Evolutionary conservation across 37 sponge, comb jelly and placozoan genomes (phyloP).

Genomic region (Chondrilla cf. caribensis): DNA sequence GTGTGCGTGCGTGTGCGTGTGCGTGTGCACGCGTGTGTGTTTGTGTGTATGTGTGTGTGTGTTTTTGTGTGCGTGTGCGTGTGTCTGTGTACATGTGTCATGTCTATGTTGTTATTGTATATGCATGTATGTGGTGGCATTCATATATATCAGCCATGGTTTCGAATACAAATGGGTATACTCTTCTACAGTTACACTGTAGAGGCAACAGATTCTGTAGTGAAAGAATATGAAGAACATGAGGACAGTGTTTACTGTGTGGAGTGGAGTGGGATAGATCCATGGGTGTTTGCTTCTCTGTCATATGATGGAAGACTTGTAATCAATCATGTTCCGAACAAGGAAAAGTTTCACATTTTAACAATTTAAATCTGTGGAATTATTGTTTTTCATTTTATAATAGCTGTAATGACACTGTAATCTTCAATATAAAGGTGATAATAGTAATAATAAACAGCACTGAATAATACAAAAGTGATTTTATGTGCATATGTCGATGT

Average conservation of each 20-base stretch:
- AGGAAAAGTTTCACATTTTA: slow-evolving; percentile 75
- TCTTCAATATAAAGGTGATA: too few species aligned
- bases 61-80: background rate
- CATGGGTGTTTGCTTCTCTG: slow-evolving; percentile 98
- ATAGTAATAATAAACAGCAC: too few species aligned
- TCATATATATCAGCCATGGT: too few species aligned
- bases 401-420: too few species aligned
- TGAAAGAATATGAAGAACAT: slow-evolving; percentile 87
- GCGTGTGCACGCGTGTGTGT: too few species aligned
- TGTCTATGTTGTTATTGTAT: too few species aligned
- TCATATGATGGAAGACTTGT: slow-evolving; percentile 97
- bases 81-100: too few species aligned
- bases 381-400: background rate
- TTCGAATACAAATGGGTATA: too few species aligned
- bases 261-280: slow-evolving; percentile 88
- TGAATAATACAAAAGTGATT: too few species aligned
- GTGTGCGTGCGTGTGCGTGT: too few species aligned
- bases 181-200: slow-evolving; percentile 5
- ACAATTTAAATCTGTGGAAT: slow-evolving; percentile 28
- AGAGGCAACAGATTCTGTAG: slow-evolving; percentile 56
- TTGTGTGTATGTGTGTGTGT: slow-evolving; percentile 1
- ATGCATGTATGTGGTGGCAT: too few species aligned
- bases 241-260: slow-evolving; percentile 95
- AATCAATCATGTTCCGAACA: slow-evolving; percentile 85
- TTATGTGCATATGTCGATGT: too few species aligned